Evolutionary conservation across 1,140 invertebrate genomes (phyloP).

Genomic region (Papilio xuthus): DNA sequence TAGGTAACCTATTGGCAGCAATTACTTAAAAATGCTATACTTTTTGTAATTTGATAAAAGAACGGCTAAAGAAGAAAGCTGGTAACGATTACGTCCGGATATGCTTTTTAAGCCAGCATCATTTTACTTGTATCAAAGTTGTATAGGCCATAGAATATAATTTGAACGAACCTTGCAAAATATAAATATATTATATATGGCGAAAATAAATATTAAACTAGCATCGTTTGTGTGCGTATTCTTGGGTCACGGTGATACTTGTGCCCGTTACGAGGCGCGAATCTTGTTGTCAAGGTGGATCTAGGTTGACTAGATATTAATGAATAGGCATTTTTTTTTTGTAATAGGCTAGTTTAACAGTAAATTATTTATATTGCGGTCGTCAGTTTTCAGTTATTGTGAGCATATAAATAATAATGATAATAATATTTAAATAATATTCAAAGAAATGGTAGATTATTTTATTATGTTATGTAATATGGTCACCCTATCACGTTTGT

Average conservation of each 20-base stretch:
- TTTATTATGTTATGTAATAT: background rate
- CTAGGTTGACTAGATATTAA: background rate
- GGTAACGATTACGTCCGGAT: background rate
- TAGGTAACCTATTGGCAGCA: background rate
- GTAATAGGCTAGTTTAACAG: background rate
- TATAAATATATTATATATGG: background rate
- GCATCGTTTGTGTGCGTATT: background rate
- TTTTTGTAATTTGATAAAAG: background rate
- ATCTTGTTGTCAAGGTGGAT: conserved; percentile 4
- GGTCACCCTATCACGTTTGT: conserved; percentile 11
- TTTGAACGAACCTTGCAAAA: background rate
- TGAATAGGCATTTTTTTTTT: background rate
- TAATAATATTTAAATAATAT: background rate
- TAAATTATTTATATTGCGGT: background rate
- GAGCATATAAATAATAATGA: background rate
- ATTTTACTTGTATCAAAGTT: background rate
- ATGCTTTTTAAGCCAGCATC: background rate
- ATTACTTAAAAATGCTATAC: background rate
- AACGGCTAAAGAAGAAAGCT: no score
- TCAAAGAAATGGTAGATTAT: background rate
- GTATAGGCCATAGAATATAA: background rate
- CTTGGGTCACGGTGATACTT: background rate
- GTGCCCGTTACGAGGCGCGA: background rate
- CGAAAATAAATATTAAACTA: background rate
- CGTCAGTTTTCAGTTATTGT: background rate